A percentile compares a stretch with the other conserved stretches of the same genome.
These are phyloP conservation scores for Ochotona princeps DNA, from an alignment of 2,113 vertebrate species.

Conservation along the genomic window DNA sequence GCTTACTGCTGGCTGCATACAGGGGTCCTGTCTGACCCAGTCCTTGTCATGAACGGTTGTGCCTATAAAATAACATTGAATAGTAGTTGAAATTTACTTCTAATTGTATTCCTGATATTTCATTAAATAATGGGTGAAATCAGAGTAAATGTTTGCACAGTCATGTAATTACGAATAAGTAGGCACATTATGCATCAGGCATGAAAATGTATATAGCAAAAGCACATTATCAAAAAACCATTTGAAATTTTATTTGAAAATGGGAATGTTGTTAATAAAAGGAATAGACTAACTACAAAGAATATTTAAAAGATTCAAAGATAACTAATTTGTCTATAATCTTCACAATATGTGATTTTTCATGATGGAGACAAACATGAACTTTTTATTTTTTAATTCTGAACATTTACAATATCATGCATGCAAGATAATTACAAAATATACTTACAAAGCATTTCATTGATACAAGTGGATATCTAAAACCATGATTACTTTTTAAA, in stretches of 20 bases:
- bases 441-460: neutral
- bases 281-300: neutral
- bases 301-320: constrained; percentile 44
- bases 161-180: neutral
- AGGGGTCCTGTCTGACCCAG: constrained; percentile 78
- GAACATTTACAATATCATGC: constrained; percentile 26
- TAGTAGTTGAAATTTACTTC: constrained; percentile 78
- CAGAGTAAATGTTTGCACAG: constrained; percentile 58
- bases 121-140: constrained; percentile 78
- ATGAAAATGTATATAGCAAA: neutral
- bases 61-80: constrained; percentile 82
- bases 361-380: neutral
- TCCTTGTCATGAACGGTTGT: constrained; percentile 75
- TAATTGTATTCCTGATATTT: constrained; percentile 83
- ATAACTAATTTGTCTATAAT: neutral
- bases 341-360: neutral
- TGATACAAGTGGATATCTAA: neutral
- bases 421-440: neutral
- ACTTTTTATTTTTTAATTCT: neutral
- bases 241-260: neutral
- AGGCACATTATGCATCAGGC: neutral
- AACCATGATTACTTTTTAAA: neutral
- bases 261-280: neutral
- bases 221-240: neutral
- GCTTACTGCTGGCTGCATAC: constrained; percentile 78